phyloP scores from a whole-genome alignment of 1,140 invertebrate genomes.

The Drosophila ironensis region DNA sequence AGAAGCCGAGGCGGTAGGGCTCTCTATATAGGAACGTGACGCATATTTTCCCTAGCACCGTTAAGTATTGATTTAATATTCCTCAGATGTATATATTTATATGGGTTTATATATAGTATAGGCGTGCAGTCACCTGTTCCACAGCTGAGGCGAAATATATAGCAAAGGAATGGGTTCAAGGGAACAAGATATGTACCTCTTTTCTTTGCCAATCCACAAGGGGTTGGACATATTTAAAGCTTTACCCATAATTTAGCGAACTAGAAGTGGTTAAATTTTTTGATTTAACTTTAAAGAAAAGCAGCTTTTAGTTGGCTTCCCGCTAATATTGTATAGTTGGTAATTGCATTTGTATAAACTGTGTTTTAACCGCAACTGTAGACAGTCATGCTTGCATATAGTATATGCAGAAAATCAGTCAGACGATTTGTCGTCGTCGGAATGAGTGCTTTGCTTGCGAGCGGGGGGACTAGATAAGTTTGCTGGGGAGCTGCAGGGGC shows the following conservation, averaged over 20 bases:
- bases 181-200: no score
- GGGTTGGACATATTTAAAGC: no score
- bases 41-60: constrained; percentile 69
- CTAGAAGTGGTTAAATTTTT: no score
- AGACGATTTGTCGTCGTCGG: constrained; percentile 59
- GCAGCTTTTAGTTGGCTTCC: no score
- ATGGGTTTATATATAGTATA: neutral
- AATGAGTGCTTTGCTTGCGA: constrained; percentile 6
- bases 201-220: no score
- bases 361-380: constrained; percentile 3
- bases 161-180: neutral
- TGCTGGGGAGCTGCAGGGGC: neutral
- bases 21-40: constrained; percentile 44
- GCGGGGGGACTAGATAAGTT: constrained; percentile 6
- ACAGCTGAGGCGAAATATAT: neutral
- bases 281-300: no score
- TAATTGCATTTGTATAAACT: no score
- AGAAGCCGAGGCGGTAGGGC: neutral
- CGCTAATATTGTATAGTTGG: no score
- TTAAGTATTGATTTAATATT: constrained; percentile 75
- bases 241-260: no score
- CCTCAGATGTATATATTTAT: constrained; percentile 18
- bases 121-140: neutral
- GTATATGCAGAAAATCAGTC: constrained; percentile 38
- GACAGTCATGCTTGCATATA: neutral